A percentile compares a stretch with the other conserved stretches of the same genome.
These are phyloP conservation scores for Pecten maximus DNA, from an alignment of 2,888 invertebrate genomes.

Conservation along the genomic window DNA sequence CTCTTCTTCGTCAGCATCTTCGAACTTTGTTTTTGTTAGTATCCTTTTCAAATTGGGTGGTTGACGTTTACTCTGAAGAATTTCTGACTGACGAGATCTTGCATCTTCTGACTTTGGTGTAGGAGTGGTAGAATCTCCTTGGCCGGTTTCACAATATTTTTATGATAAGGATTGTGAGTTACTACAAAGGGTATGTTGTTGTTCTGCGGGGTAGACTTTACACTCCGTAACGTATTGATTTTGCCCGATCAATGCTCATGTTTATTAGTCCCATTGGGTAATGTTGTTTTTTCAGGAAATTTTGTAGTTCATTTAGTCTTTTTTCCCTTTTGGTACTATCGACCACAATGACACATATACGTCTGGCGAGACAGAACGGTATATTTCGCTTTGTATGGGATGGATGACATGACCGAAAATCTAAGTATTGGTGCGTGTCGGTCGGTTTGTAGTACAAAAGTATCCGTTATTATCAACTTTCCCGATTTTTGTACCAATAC, in stretches of 20 bases:
- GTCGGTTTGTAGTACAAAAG: conserved; percentile 45
- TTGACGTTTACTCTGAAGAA: background rate
- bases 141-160: background rate
- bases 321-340: background rate
- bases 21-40: background rate
- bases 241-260: background rate
- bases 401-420: conserved; percentile 46
- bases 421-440: conserved; percentile 43
- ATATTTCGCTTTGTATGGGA: conserved; percentile 40
- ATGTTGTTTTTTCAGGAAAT: background rate
- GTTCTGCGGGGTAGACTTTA: background rate
- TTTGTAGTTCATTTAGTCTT: conserved; percentile 24
- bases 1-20: background rate
- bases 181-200: background rate
- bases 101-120: background rate
- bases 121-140: too few relatives aligned
- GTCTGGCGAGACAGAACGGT: conserved; percentile 40
- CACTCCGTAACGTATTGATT: background rate
- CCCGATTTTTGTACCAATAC: conserved; percentile 31
- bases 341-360: conserved; percentile 39
- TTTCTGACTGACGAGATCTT: background rate
- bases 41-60: background rate
- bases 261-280: conserved; percentile 6
- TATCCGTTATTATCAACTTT: conserved; percentile 43
- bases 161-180: background rate